These are phyloP conservation scores for Sebastes itinus DNA, from an alignment of 2,797 vertebrate genomes.

Conservation along the genomic window DNA sequence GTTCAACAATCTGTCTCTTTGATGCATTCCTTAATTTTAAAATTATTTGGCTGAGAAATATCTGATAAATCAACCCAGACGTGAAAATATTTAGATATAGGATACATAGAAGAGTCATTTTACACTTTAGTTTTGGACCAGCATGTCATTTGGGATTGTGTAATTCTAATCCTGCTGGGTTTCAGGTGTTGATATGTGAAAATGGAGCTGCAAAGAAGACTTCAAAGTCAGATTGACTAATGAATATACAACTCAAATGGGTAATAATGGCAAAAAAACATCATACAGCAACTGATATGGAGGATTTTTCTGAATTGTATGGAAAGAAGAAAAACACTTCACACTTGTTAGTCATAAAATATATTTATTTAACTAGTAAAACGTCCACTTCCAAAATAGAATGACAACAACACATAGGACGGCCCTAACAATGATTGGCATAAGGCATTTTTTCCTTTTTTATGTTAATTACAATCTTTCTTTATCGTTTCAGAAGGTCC, in stretches of 20 bases:
- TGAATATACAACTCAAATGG: neutral
- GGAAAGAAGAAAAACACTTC: constrained; percentile 17
- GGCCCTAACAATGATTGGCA: constrained; percentile 49
- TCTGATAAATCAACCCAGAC: neutral
- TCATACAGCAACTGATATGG: neutral
- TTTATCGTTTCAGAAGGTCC: constrained; percentile 8
- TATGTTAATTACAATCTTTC: constrained; percentile 52
- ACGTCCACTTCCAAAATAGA: constrained; percentile 68
- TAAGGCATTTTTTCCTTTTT: constrained; percentile 44
- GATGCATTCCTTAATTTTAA: neutral
- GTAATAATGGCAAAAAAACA: neutral
- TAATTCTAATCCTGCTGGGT: neutral
- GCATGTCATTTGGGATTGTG: neutral
- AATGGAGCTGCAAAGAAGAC: neutral
- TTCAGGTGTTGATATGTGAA: neutral
- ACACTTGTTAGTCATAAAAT: constrained; percentile 71
- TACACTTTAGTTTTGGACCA: neutral
- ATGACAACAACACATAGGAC: constrained; percentile 49
- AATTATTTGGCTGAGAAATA: neutral
- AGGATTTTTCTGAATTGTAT: neutral
- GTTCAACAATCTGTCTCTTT: neutral
- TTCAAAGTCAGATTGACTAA: neutral
- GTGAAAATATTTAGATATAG: neutral
- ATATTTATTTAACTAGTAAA: constrained; percentile 79
- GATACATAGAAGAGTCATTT: neutral